Base-by-base conservation (phyloP, 2,888 invertebrate genomes). In the Ornithoptera priamus region DNA sequence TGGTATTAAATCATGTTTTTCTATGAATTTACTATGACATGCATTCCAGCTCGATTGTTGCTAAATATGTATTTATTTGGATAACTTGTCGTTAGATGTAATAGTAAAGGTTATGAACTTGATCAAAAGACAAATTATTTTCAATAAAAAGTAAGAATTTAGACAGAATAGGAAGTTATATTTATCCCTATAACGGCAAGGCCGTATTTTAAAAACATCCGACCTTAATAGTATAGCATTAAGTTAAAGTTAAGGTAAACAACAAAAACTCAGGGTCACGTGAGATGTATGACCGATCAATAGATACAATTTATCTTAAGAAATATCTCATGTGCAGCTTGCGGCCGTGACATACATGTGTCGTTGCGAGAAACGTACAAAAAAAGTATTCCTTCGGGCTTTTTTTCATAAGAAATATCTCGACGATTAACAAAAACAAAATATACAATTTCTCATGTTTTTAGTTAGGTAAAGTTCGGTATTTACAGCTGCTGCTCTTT, bases 201-300 rank as follows among this genome's bases (percentile, higher is more conserved):
- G 58, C 22, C 46, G 39, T 39, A 39, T 20, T 22, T 59, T 59
- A n/a, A 59, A 62, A 65, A 59, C 46, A n/a, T 46, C 17, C 46
- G 30, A 46, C 18, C 46, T 24, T 65, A 65, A 65, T 65, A 39
- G 42, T 59, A 59, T 30, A 66, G 24, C 36, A 60, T 60, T 46
- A 66, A 36, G 15, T 60, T 36, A 60, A 66, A 36, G n/a, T 60
- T 36, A 57, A 60, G 60, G 66, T 66, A 53, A 66, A 66, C 66
- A 53, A 66, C 36, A 60, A 46, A 66, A 53, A 20, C 60, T 30
- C 60, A 36, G 10, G 66, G 66, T 53, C 66, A 46, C n/a, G 2
- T 6, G 36, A 42, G 63, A 50, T 30, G 30, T 53, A 53, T 53
- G 50, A 60, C 66, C 24, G 53, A 66, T 30, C 53, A 53, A 36